Percentiles rank a stretch among this genome's conserved stretches.
Evolutionary conservation across 1,140 invertebrate genomes (phyloP).

Genomic region (Vanessa atalanta): DNA sequence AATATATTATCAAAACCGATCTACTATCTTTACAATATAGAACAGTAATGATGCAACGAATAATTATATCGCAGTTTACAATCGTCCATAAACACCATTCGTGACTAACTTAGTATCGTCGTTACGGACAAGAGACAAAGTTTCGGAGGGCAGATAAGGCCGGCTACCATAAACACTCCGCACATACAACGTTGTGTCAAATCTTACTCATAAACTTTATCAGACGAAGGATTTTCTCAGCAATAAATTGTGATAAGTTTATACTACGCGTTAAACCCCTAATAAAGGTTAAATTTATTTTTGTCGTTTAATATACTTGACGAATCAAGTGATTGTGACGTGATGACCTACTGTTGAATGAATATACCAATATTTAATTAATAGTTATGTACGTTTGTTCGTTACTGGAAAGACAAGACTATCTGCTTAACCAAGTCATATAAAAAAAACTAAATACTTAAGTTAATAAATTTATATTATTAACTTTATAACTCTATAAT

Average conservation of each 20-base stretch:
- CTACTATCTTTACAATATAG: too few relatives aligned
- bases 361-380: neutral
- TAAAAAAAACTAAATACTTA: too few relatives aligned
- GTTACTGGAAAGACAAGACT: too few relatives aligned
- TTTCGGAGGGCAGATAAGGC: constrained; percentile 47
- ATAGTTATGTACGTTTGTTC: neutral
- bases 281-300: constrained; percentile 3
- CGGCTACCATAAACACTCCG: constrained; percentile 42
- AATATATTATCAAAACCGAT: too few relatives aligned
- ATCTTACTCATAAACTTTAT: constrained; percentile 50
- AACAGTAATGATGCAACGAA: constrained; percentile 1
- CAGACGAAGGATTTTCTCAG: constrained; percentile 33
- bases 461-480: too few relatives aligned
- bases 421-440: too few relatives aligned
- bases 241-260: constrained; percentile 17
- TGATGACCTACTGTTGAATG: neutral
- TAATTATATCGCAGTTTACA: constrained; percentile 5
- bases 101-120: constrained; percentile 30
- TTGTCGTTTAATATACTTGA: neutral
- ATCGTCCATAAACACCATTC: constrained; percentile 27
- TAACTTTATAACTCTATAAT: too few relatives aligned
- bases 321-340: neutral
- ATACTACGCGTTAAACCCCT: neutral
- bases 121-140: constrained; percentile 28
- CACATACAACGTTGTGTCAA: constrained; percentile 42